Percentiles rank a stretch among this genome's conserved stretches.
These are phyloP conservation scores for Ethmia dodecea DNA, from an alignment of 2,888 invertebrate genomes.

Conservation along the genomic window DNA sequence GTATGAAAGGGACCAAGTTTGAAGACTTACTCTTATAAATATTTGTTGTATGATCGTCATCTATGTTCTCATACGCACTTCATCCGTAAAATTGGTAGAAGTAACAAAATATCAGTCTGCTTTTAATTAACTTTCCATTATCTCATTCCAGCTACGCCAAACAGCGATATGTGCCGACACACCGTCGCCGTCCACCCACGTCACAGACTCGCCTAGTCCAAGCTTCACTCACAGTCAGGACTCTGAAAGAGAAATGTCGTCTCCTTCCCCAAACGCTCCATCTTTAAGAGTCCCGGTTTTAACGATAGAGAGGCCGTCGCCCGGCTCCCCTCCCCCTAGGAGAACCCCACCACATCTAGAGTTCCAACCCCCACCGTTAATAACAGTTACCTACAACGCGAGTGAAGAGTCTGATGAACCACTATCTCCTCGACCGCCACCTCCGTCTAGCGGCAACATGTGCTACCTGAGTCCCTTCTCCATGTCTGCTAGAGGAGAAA, in stretches of 20 bases:
- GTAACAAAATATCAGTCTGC: no score
- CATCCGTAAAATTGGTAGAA: no score
- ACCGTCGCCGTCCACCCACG: constrained; percentile 64
- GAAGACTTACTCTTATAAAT: no score
- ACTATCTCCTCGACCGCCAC: constrained; percentile 79
- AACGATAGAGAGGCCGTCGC: constrained; percentile 82
- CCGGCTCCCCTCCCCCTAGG: constrained; percentile 79
- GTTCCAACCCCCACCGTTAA: constrained; percentile 82
- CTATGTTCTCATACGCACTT: no score
- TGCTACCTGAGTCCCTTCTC: constrained; percentile 88
- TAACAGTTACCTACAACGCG: constrained; percentile 86
- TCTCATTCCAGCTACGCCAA: constrained; percentile 72
- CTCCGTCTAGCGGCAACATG: constrained; percentile 78
- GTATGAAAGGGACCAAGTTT: no score
- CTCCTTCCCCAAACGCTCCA: constrained; percentile 65
- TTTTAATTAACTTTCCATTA: not conserved
- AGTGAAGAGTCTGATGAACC: constrained; percentile 89
- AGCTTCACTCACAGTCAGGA: constrained; percentile 67
- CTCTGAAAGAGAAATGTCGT: constrained; percentile 61
- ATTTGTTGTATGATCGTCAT: no score
- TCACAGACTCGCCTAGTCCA: constrained; percentile 67
- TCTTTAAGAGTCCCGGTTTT: constrained; percentile 80
- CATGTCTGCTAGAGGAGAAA: constrained; percentile 83
- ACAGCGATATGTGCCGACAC: constrained; percentile 65
- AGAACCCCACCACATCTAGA: constrained; percentile 81